phyloP scores from a whole-genome alignment of 2,888 invertebrate species.

The Tenthredo scrophulariae region DNA sequence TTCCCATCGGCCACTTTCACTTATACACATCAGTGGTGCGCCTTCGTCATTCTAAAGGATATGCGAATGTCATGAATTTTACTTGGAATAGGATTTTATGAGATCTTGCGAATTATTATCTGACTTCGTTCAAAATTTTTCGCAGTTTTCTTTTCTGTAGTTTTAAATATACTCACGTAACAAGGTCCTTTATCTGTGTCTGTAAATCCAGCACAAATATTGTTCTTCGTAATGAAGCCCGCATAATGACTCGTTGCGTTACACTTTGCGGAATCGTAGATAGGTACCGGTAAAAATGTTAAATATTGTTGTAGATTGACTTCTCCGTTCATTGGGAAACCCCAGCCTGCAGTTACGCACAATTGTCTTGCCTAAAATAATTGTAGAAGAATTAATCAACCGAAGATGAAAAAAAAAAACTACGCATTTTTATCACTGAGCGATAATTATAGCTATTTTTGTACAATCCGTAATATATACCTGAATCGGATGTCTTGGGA shows the following conservation, averaged over 20 bases:
- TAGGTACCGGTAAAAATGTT: constrained; percentile 80
- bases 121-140: not conserved
- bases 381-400: not conserved
- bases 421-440: not conserved
- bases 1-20: constrained; percentile 81
- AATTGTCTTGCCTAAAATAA: constrained; percentile 77
- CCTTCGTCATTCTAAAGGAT: constrained; percentile 83
- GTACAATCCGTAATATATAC: constrained; percentile 59
- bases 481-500: constrained; percentile 77
- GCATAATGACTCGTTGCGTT: constrained; percentile 83
- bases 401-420: not conserved
- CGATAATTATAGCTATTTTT: not conserved
- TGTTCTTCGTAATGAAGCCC: constrained; percentile 80
- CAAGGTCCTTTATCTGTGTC: constrained; percentile 81
- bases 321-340: constrained; percentile 76
- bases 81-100: not conserved
- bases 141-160: not conserved
- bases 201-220: constrained; percentile 82
- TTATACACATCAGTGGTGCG: constrained; percentile 84
- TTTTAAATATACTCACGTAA: constrained; percentile 79
- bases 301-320: constrained; percentile 79
- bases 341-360: constrained; percentile 83
- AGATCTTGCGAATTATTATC: not conserved
- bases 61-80: constrained; percentile 24
- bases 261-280: constrained; percentile 80